Percentiles rank a stretch among this genome's conserved stretches.
Evolutionary conservation across 1,140 invertebrate species (phyloP).

Genomic region (Aphelinus atriplicis): DNA sequence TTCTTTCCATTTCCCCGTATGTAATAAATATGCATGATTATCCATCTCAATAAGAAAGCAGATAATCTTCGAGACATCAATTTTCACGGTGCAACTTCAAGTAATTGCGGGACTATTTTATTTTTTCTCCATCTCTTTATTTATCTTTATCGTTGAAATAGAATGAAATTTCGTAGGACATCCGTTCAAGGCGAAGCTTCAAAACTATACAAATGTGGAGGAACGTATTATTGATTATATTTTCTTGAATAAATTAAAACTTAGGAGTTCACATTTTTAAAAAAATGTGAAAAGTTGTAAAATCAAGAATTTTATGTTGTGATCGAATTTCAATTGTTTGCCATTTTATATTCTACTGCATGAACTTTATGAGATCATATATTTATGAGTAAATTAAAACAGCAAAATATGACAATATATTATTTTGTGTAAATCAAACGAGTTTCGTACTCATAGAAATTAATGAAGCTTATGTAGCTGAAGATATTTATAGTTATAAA

Average conservation of each 20-base stretch:
- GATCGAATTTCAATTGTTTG: too few species aligned
- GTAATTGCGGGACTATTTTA: not conserved
- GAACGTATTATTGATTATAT: slow-evolving; percentile 15
- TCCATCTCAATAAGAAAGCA: not conserved
- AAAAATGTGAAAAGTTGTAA: too few species aligned
- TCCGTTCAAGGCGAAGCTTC: slow-evolving; percentile 13
- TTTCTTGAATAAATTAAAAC: not conserved
- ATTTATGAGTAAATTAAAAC: too few species aligned
- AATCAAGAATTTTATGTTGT: too few species aligned
- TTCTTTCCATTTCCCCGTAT: not conserved
- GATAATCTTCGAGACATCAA: slow-evolving; percentile 12
- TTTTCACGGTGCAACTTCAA: slow-evolving; percentile 3
- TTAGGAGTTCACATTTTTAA: not conserved
- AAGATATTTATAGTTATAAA: too few species aligned
- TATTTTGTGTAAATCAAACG: too few species aligned
- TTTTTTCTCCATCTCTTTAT: not conserved
- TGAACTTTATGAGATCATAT: too few species aligned
- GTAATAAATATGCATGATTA: not conserved
- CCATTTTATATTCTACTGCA: too few species aligned
- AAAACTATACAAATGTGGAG: slow-evolving; percentile 17
- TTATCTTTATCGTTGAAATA: not conserved
- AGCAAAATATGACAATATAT: too few species aligned
- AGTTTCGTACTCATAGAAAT: too few species aligned
- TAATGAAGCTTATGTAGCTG: too few species aligned
- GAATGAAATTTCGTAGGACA: not conserved